Evolutionary conservation across 1,140 invertebrate species (phyloP), one percentile per base, ranked within the genome.

Genomic region (Hypsibius dujardini): DNA sequence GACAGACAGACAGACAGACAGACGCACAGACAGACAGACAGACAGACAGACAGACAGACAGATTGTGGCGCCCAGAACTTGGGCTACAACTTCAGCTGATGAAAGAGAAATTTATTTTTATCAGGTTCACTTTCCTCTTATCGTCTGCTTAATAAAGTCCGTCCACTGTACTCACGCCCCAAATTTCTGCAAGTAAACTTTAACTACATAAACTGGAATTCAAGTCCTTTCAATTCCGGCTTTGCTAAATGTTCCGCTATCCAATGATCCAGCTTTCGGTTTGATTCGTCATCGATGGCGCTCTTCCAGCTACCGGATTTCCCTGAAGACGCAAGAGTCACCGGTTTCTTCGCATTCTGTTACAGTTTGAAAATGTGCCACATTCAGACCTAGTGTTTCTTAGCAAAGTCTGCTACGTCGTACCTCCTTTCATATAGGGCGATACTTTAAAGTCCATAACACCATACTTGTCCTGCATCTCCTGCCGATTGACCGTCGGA

Each of bases 391-490:
- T 12, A 56, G 7, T 7, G 50, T 28, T 28, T 28, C 28, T 28
- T 28, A 28, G 28, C 28, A 28, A 28, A 28, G 50, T 56, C 50
- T 56, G 50, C 50, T 56, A 7, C 50, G n/a, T 56, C 56, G 46
- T 72, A 79, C 79, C 79, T 77, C 78, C 77, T 69, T 78, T 72
- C 40, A 79, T 70, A 71, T 78, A 79, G 1, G 74, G 47, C 7
- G 74, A 73, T 15, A 76, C 72, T 28, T 76, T 74, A 28, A 72
- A 74, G 70, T 76, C 74, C 45, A 70, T 50, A 2, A 77, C 59
- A 12, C 75, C 76, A 1, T 73, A 69, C 3, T 15, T 45, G 14
- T 76, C 75, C 47, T 76, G 74, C 70, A 74, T 74, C 78, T 78
- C 79, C 15, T 73, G 73, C 56, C 78, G 77, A 72, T 79, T 79